Evolutionary conservation across 2,113 vertebrate species (phyloP).

Genomic region (Cromileptes altivelis): DNA sequence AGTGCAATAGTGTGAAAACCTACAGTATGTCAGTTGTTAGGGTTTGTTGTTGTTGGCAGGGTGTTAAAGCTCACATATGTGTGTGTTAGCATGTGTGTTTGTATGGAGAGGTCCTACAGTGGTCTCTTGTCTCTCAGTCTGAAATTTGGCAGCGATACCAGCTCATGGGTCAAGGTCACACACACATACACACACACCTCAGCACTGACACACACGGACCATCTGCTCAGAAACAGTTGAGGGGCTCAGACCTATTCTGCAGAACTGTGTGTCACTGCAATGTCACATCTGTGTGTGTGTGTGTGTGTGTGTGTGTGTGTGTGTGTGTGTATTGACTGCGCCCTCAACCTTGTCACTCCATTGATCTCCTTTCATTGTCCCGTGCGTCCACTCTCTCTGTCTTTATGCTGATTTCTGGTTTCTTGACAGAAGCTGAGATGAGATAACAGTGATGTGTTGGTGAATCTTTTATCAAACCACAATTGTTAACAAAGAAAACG

Average conservation of each 20-base stretch:
- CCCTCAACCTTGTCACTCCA: conserved; percentile 35
- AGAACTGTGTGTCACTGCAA: conserved; percentile 68
- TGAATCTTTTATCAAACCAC: conserved; percentile 39
- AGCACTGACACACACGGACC: conserved; percentile 64
- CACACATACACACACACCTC: conserved; percentile 39
- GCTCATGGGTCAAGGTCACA: conserved; percentile 63
- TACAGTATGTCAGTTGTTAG: conserved; percentile 14
- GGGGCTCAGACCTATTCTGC: conserved; percentile 49
- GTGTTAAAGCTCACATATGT: conserved; percentile 7
- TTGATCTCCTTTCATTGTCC: conserved; percentile 42
- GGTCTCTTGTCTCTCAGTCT: conserved; percentile 55
- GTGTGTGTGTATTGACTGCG: conserved; percentile 6
- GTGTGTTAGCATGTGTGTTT: conserved; percentile 35
- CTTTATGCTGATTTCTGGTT: conserved; percentile 27
- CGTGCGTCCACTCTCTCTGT: conserved; percentile 4
- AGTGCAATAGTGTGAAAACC: neutral
- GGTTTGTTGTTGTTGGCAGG: neutral
- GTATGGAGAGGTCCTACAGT: conserved; percentile 23
- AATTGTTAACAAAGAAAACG: conserved; percentile 28
- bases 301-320: conserved; percentile 14
- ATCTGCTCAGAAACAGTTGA: conserved; percentile 76
- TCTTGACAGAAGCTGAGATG: conserved; percentile 39
- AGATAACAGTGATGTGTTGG: conserved; percentile 36
- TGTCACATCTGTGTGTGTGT: conserved; percentile 43
- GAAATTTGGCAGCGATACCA: conserved; percentile 58